Evolutionary conservation across 1,140 invertebrate genomes (phyloP), one percentile per base, ranked within the genome.

Genomic region (Apis laboriosa): DNA sequence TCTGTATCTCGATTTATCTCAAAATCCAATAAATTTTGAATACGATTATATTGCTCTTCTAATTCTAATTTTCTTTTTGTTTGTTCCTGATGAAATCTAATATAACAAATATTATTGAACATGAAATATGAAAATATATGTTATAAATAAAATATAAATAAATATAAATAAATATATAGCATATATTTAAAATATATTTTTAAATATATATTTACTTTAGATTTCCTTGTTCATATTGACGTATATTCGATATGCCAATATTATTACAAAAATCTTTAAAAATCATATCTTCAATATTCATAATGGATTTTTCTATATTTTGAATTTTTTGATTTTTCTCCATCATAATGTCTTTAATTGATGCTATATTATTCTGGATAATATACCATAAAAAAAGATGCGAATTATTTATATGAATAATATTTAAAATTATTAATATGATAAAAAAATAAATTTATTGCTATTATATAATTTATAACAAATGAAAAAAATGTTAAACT

Each of bases 141-240:
- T 43, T 64, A 66, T 60, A 49, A 74, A 68, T 43, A 43, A 43
- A 34, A 43, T 43, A 43, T 43, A 43, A 43, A 43, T 43, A 43
- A 34, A 43, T 43, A 43, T 43, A 43, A 43, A 43, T 43, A 43
- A 43, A 43, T 43, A 43, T 43, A 43, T 43, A 7, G 11, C 9
- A 19, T 56, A 15, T 9, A 24, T 4, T 56, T 12, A 77, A 76
- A 61, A 66, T 56, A 24, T 68, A 60, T 24, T 24, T 24, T 24
- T 24, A 24, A 24, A 24, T 24, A 24, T 24, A 56, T 58, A 58
- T 1, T 84, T 21, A 93, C 93, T 94, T 95, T 77, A 99, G 93
- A 94, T 99, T 98, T 51, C 98, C 94, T 92, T 99, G 97, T 94
- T 99, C 99, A 94, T 99, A 99, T 91, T 99, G 97, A 13, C 98